Base-by-base conservation (phyloP, 2,797 vertebrate genomes). In the Enteromius mattozi region DNA sequence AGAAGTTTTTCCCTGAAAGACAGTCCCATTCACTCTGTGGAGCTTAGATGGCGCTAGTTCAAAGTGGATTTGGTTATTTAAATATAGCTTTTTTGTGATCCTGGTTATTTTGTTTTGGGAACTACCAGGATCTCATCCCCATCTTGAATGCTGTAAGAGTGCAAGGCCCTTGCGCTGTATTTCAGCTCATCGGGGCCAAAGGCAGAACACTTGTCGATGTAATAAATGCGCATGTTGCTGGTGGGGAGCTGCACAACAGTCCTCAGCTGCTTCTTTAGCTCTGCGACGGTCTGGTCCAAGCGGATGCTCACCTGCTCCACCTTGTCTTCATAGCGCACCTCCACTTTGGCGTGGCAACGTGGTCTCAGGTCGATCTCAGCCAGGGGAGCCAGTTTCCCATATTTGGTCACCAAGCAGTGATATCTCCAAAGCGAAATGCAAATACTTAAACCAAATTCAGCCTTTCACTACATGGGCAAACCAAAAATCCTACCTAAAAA, bases 141-240 rank as follows among this genome's bases (percentile, higher is more conserved):
- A 33, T 99, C 98, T 45, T 96, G 96, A 91, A 99, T 98, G 93
- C 96, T 97, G 47, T 98, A 99, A 24, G 97, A 99, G 89, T 99
- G 98, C 88, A 99, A 93, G 0, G 95, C 97, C 40, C 97, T 94
- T 0, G 96, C 95, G 92, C 95, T 97, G 93, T 97, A 98, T 87
- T 96, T 99, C 96, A 99, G 94, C 88, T 99, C 98, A 90, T 99
- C 98, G 0, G 97, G 98, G 21, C 98, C 97, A 1, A 98, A 99
- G 51, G 95, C 95, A 27, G 90, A 91, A 54, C 96, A 95, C 47
- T 97, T 97, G 94, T 98, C 96, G 40, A 99, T 96, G 94, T 99
- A 97, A 91, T 98, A 99, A 78, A 99, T 92, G 85, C 97, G 96
- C 97, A 99, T 98, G 93, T 94, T 97, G 94, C 93, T 97, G 30